phyloP scores from a whole-genome alignment of 2,888 invertebrate genomes.

The Harpagoxenus sublaevis region DNA sequence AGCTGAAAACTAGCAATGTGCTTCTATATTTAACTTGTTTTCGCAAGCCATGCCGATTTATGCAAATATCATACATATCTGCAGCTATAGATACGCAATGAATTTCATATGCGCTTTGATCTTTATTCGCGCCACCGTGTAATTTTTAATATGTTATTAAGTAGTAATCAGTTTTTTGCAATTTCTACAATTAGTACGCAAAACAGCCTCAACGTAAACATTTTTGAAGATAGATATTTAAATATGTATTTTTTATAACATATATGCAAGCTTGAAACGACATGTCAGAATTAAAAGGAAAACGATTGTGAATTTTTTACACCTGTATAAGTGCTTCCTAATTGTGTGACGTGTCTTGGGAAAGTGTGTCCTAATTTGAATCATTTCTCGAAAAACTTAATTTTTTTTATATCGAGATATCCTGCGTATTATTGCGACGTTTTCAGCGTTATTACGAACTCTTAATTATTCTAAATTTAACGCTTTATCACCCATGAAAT shows the following conservation, averaged over 20 bases:
- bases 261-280: not conserved
- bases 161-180: not conserved
- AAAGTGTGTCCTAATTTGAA: not conserved
- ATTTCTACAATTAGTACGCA: constrained; percentile 20
- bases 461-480: constrained; percentile 33
- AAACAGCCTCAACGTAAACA: not conserved
- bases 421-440: not conserved
- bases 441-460: not conserved
- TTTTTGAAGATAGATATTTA: not conserved
- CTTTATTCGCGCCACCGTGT: not conserved
- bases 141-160: constrained; percentile 37
- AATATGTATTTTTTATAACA: not conserved
- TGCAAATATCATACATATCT: constrained; percentile 36
- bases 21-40: constrained; percentile 55
- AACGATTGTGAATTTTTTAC: not conserved
- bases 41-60: constrained; percentile 44
- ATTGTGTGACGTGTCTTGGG: not conserved
- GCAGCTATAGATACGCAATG: constrained; percentile 34
- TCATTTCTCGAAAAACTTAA: not conserved
- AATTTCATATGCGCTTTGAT: constrained; percentile 44
- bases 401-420: not conserved
- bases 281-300: not conserved
- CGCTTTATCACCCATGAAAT: constrained; percentile 2
- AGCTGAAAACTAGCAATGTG: constrained; percentile 52
- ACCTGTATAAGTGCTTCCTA: not conserved